phyloP scores from a whole-genome alignment of 2,113 vertebrate genomes.

The Phalacrocorax pelagicus region DNA sequence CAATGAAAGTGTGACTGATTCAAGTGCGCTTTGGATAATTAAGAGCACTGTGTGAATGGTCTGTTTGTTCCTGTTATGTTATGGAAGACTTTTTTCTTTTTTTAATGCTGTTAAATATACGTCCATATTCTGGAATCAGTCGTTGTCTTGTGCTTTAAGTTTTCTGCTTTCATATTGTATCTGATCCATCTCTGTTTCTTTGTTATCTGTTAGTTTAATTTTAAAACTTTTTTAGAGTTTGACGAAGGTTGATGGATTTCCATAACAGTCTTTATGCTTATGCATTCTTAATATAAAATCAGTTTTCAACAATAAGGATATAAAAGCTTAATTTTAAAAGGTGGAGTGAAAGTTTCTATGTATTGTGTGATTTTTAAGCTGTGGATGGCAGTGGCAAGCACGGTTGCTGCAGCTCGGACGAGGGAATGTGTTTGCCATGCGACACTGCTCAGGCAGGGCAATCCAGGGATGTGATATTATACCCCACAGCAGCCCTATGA shows the following conservation, averaged over 20 bases:
- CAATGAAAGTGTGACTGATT: neutral
- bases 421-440: neutral
- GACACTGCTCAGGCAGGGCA: neutral
- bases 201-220: neutral
- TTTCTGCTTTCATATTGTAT: neutral
- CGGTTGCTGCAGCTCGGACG: neutral
- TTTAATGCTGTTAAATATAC: neutral
- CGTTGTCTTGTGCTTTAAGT: neutral
- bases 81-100: neutral
- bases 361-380: neutral
- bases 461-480: neutral
- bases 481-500: neutral
- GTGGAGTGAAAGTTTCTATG: neutral
- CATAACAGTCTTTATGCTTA: neutral
- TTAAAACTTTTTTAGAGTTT: neutral
- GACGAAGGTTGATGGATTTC: neutral
- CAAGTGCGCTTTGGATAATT: neutral
- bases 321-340: neutral
- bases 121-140: neutral
- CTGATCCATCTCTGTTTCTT: neutral
- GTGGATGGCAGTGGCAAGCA: neutral
- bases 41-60: neutral
- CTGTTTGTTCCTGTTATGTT: neutral
- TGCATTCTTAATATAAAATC: neutral
- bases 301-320: neutral